phyloP scores from a whole-genome alignment of 2,797 vertebrate genomes.

The Carapus acus region DNA sequence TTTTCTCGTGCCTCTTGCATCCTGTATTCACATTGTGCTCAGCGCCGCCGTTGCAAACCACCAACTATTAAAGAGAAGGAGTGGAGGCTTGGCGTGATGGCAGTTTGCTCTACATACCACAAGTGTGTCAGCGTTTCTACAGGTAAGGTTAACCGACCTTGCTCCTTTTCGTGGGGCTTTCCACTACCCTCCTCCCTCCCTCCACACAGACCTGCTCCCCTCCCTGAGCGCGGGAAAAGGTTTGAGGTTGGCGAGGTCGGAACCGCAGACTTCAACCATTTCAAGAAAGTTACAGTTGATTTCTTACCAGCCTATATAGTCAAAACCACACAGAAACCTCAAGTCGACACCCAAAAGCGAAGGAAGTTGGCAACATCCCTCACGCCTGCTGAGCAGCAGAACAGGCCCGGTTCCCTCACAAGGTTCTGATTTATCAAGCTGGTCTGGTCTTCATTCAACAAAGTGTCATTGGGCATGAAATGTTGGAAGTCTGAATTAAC shows the following conservation, averaged over 20 bases:
- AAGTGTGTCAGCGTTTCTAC: constrained; percentile 47
- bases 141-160: too few species aligned
- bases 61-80: too few species aligned
- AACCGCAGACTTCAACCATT: constrained; percentile 24
- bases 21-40: constrained; percentile 1
- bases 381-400: constrained; percentile 19
- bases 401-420: constrained; percentile 12
- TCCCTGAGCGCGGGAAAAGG: constrained; percentile 22
- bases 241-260: constrained; percentile 35
- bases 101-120: constrained; percentile 45
- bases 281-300: constrained; percentile 45
- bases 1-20: not conserved
- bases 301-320: constrained; percentile 44
- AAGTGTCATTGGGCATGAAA: constrained; percentile 20
- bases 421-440: constrained; percentile 21
- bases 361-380: constrained; percentile 26
- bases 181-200: too few species aligned
- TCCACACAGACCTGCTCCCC: too few species aligned
- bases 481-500: constrained; percentile 5
- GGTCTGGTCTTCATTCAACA: constrained; percentile 12
- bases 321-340: constrained; percentile 12
- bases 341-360: constrained; percentile 17
- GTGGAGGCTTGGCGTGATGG: too few species aligned
- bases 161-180: too few species aligned
- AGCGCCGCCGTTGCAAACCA: constrained; percentile 37